phyloP scores from a whole-genome alignment of 2,888 invertebrate species.

The Andrena haemorrhoa region DNA sequence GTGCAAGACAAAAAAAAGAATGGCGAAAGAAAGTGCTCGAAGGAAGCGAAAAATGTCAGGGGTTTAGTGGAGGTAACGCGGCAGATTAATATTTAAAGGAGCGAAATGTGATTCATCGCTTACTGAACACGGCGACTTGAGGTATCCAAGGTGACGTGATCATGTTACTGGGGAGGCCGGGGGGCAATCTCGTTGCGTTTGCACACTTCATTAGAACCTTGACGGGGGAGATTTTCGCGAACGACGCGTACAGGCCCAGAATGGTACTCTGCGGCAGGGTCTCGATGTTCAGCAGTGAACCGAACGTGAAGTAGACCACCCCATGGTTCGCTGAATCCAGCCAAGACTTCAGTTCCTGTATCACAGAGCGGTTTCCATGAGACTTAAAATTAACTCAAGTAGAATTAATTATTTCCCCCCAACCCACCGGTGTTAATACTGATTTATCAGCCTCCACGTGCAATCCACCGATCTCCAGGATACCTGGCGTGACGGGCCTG shows the following conservation, averaged over 20 bases:
- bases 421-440: slow-evolving; percentile 62
- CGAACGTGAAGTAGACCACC: slow-evolving; percentile 77
- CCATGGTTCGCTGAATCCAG: slow-evolving; percentile 74
- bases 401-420: neutral
- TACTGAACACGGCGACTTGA: slow-evolving; percentile 75
- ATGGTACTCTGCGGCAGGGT: slow-evolving; percentile 69
- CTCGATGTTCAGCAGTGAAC: slow-evolving; percentile 75
- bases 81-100: neutral
- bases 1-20: neutral
- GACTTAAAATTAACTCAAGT: neutral
- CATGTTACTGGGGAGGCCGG: slow-evolving; percentile 74
- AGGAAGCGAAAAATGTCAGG: neutral
- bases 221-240: slow-evolving; percentile 73
- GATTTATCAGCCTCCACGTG: slow-evolving; percentile 83
- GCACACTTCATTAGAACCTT: slow-evolving; percentile 74
- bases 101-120: slow-evolving; percentile 18
- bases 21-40: neutral
- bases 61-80: no score
- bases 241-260: slow-evolving; percentile 67
- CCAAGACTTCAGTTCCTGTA: slow-evolving; percentile 74
- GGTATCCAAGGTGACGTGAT: slow-evolving; percentile 72
- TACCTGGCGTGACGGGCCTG: slow-evolving; percentile 84
- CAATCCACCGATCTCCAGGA: slow-evolving; percentile 86
- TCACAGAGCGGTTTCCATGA: neutral
- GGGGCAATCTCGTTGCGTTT: slow-evolving; percentile 60